phyloP scores from a whole-genome alignment of 2,113 vertebrate species.

The Catharus minimus region DNA sequence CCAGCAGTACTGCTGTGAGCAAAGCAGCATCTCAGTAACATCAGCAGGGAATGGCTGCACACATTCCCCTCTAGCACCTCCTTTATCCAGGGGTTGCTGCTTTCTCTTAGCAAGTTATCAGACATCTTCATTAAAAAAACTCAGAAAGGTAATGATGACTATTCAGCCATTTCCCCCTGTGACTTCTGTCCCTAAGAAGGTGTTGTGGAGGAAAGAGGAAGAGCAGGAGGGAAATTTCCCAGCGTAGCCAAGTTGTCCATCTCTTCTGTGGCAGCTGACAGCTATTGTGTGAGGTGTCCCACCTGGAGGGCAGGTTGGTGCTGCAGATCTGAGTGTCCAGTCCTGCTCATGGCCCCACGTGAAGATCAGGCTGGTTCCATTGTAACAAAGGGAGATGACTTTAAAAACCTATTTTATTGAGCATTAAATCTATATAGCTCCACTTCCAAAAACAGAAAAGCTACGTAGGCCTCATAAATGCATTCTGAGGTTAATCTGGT shows the following conservation, averaged over 20 bases:
- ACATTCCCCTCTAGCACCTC: neutral
- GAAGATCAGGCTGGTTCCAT: neutral
- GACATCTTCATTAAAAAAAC: neutral
- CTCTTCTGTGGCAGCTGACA: neutral
- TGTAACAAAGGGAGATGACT: neutral
- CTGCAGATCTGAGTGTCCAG: neutral
- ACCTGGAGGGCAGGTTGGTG: neutral
- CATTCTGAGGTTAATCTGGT: neutral
- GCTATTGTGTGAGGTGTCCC: neutral
- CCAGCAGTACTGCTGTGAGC: neutral
- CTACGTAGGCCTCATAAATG: neutral
- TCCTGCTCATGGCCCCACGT: neutral
- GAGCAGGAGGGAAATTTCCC: neutral
- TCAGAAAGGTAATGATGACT: fast-evolving
- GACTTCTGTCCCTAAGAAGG: neutral
- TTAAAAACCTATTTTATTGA: constrained; percentile 15
- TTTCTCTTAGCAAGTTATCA: neutral
- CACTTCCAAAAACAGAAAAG: neutral
- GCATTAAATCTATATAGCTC: neutral
- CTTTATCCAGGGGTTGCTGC: neutral
- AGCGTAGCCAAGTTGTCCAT: neutral
- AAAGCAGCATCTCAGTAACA: neutral
- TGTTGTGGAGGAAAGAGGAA: neutral
- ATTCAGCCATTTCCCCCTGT: neutral
- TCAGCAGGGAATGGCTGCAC: neutral